Base-by-base conservation (phyloP, 23 tunicate genomes). In the Trididemnum nubilum region DNA sequence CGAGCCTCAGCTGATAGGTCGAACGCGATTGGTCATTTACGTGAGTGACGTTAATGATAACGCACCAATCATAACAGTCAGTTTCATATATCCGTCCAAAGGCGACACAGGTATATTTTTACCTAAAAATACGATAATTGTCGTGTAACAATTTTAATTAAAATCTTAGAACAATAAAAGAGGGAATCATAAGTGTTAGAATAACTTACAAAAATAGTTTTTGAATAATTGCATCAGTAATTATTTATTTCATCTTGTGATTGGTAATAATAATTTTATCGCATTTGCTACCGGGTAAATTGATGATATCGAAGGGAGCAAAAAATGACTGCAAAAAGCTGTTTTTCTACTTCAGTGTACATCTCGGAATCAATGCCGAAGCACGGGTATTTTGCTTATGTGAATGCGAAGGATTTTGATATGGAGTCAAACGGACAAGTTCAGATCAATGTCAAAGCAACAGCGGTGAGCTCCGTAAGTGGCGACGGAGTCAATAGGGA, bases 21-120 rank as follows among this genome's bases (percentile, higher is more conserved):
- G 80, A 51, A 38, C 82, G 27, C 80, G 86, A 82, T 67, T 88
- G 69, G 86, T 88, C 33, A 44, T 88, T 35, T 65, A 69, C 51
- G 83, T 88, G 44, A 78, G 74, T 30, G 92, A 88, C 82, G 86
- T 88, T 0, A 88, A 88, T 75, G 92, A 88, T 64, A 88, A 88
- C 35, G 35, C 81, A 33, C 92, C 92, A 28, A 37, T 60, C 34
- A 59, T 79, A 25, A 57, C 36, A 21, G 63, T 86, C 36, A 78
- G 73, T 34, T 86, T 31, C 40, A 86, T 78, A 40, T 65, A 52
- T 33, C 36, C 71, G 7, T 36, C 72, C 19, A 35, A 36, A 31
- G 61, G 44, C 22, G 35, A 86, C 35, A 86, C 77, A 64, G 88
- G 88, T 61, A 24, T 12, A 12, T 15, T 44, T 44, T 9, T 44